These are phyloP conservation scores for Manduca sexta DNA, from an alignment of 1,140 invertebrate species.

Conservation along the genomic window DNA sequence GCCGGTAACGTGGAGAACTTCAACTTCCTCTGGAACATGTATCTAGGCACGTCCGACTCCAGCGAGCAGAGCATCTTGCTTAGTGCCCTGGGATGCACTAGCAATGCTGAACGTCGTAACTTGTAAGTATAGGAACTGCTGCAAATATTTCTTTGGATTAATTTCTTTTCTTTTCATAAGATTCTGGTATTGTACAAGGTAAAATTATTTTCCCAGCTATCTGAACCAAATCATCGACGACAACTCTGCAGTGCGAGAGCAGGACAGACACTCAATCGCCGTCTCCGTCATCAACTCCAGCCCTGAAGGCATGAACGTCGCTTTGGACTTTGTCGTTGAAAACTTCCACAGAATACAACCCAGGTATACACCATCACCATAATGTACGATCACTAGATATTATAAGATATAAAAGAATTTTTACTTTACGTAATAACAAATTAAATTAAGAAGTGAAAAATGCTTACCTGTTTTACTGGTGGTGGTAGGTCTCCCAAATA, in stretches of 20 bases:
- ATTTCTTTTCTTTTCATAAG: too few relatives aligned
- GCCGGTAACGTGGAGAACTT: constrained; percentile 69
- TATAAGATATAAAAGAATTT: too few relatives aligned
- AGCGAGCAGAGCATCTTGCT: constrained; percentile 75
- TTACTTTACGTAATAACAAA: too few relatives aligned
- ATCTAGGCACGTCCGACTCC: constrained; percentile 58
- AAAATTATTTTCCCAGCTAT: too few relatives aligned
- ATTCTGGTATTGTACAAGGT: too few relatives aligned
- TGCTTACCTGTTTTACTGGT: too few relatives aligned
- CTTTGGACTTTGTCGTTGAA: constrained; percentile 52
- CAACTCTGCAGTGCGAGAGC: constrained; percentile 44
- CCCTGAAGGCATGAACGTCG: constrained; percentile 46
- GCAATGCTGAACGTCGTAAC: constrained; percentile 38
- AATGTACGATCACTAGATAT: too few relatives aligned
- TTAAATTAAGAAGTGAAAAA: too few relatives aligned
- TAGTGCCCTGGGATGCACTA: constrained; percentile 75
- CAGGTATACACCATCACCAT: constrained; percentile 25
- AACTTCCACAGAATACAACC: constrained; percentile 53
- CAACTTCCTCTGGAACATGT: constrained; percentile 71
- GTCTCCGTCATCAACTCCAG: constrained; percentile 54
- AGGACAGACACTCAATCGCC: constrained; percentile 52
- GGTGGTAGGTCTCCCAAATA: too few relatives aligned
- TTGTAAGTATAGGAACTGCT: constrained; percentile 36
- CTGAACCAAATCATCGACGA: constrained; percentile 47
- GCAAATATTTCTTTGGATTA: too few relatives aligned